Percentiles rank a stretch among this genome's conserved stretches.
Conservation (phyloP, 2,888 invertebrate genomes). For the Bruchidius siliquastri region DNA sequence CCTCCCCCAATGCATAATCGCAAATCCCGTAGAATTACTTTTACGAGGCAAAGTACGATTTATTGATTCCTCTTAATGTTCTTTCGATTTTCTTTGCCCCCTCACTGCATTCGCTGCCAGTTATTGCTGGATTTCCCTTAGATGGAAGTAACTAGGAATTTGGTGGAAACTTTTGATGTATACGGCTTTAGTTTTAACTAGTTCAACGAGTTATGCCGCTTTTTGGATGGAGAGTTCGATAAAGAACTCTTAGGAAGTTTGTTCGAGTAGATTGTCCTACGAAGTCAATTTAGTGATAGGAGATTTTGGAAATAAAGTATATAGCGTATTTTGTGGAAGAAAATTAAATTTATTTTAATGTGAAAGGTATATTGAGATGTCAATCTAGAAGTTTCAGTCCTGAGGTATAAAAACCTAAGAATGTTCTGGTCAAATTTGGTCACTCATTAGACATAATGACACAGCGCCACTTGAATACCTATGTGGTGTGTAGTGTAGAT, state of each 20-base stretch:
- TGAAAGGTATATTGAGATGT: no score
- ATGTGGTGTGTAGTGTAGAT: no score
- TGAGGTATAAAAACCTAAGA: no score
- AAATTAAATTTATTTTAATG: no score
- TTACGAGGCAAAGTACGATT: conserved; percentile 8
- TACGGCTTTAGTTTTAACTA: background rate
- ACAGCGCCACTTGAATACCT: no score
- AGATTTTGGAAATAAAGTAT: conserved; percentile 14
- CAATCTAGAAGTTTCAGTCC: no score
- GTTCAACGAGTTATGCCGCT: background rate
- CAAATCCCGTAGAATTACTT: conserved; percentile 3
- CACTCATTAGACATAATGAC: no score
- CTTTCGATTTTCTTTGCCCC: conserved; percentile 7
- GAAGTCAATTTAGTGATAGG: conserved; percentile 6
- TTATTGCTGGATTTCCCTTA: background rate
- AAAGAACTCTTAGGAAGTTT: background rate
- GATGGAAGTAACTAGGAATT: background rate
- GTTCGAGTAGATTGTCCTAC: background rate
- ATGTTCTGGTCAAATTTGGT: no score
- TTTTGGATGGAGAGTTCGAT: background rate
- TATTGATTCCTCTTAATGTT: conserved; percentile 20
- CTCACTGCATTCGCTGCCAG: background rate
- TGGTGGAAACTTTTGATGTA: background rate
- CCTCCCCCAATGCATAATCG: background rate
- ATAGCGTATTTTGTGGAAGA: no score